Base-by-base conservation (phyloP, 2,888 invertebrate species). In the Parnassius mnemosyne region DNA sequence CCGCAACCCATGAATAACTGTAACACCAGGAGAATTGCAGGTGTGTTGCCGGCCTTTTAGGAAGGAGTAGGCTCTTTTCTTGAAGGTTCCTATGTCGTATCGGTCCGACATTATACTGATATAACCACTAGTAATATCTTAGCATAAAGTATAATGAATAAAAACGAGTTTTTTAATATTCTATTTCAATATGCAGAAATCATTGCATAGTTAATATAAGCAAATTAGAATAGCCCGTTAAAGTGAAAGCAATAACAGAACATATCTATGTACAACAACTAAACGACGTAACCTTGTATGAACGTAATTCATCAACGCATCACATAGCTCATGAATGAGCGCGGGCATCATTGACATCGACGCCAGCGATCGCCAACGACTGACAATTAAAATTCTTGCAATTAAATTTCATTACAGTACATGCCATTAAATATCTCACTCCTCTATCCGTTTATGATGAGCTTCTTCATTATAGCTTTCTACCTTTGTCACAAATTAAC, bases 331-430 rank as follows among this genome's bases (percentile, higher is more conserved):
- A 69, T 72, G 71, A 71, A 69, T 69, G 70, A 70, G 69, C 69
- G 71, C 71, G 73, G 73, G 73, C 74, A 69, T 69, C 72, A 73
- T 74, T 72, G 73, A 47, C 43, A 54, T 65, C 61, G 65, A 65
- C 64, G 76, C 73, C 72, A 16, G 74, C 75, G 74, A 71, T 70
- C 75, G 72, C 75, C 70, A 66, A 69, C 77, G 69, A 78, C 77
- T 78, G 76, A 78, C 83, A 81, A 86, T 86, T 87, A 84, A 85
- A 79, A 85, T 85, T 81, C 81, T 74, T 71, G 76, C 81, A 81
- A 83, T 85, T 81, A 82, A 74, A 69, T 65, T 63, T 78, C 73
- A 79, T 82, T 80, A 74, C 74, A 75, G 79, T 76, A 66, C 77
- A 75, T 75, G 76, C 76, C 72, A 78, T 77, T 78, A 78, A 74